Percentiles rank a stretch among this genome's conserved stretches.
Evolutionary conservation across 2,888 invertebrate genomes (phyloP).

Genomic region (Papilio elwesi): DNA sequence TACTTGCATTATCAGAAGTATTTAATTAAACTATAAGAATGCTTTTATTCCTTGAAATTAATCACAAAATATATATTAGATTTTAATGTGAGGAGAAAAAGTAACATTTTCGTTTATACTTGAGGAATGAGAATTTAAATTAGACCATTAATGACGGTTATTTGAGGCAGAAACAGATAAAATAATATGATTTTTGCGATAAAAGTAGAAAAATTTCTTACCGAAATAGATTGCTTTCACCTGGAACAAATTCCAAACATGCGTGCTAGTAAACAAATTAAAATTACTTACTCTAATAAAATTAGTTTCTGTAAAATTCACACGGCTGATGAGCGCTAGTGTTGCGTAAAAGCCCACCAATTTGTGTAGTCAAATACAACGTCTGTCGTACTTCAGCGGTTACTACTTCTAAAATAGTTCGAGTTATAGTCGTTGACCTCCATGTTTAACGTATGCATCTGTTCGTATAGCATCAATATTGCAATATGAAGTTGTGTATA

Average conservation of each 20-base stretch:
- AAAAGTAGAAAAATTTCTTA: neutral
- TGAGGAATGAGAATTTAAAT: neutral
- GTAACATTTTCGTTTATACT: neutral
- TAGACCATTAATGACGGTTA: neutral
- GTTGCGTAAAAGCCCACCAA: slow-evolving; percentile 46
- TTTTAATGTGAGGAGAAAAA: neutral
- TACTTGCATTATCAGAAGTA: slow-evolving; percentile 4
- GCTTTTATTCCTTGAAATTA: neutral
- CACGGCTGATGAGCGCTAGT: slow-evolving; percentile 49
- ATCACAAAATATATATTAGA: slow-evolving; percentile 13
- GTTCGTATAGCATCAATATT: slow-evolving; percentile 36
- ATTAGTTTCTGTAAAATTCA: slow-evolving; percentile 45
- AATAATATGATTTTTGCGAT: neutral
- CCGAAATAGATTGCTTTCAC: slow-evolving; percentile 18
- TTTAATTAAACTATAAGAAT: neutral
- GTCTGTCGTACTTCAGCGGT: neutral
- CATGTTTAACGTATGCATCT: slow-evolving; percentile 45
- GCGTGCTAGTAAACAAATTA: slow-evolving; percentile 46
- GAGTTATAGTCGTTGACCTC: slow-evolving; percentile 67
- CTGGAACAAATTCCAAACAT: slow-evolving; percentile 28
- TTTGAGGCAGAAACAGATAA: no score
- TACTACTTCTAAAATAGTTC: slow-evolving; percentile 46
- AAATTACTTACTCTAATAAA: slow-evolving; percentile 46
- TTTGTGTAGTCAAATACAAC: neutral
- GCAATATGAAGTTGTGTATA: slow-evolving; percentile 19